Base-by-base conservation (phyloP, 2,888 invertebrate species). In the Timema cristinae region DNA sequence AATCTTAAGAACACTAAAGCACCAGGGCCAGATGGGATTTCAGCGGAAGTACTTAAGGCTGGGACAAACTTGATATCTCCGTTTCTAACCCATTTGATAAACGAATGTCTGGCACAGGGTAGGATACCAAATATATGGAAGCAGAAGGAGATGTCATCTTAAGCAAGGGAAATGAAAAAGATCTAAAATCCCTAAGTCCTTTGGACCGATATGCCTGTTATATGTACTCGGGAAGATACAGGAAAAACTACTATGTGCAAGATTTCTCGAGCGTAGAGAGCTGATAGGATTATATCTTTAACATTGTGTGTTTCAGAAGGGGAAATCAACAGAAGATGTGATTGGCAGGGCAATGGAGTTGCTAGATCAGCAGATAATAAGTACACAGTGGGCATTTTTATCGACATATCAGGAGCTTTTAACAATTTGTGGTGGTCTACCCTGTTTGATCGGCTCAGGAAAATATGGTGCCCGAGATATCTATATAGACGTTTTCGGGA, bases 331-430 rank as follows among this genome's bases (percentile, higher is more conserved):
- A 6, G 50, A 67, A 67, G 50, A 67, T 50, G 67, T 50, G 0
- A 67, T 49, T 9, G 13, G 49, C 50, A 5, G 6, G 16, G 49
- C 15, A 67, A 9, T 67, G n/a, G 50, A 67, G 11, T 50, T 9
- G 2, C 1, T 67, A 1, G 13, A 67, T 4, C 6, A 48, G 49
- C 67, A 15, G 6, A 15, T 2, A 8, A 8, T n/a, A 67, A 67
- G 13, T 67, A 67, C 8, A 16, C 50, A 11, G 9, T 67, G 13
- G 47, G 9, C 4, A 67, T 67, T 15, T 49, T 67, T 49, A 67
- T 67, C 16, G 49, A 67, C 15, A 67, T 67, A n/a, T 49, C 67
- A 2, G 67, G 10, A 2, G 50, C 67, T 7, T 50, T 67, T 49
- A 15, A 50, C 15, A 50, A 67, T 67, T 0, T 67, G 1, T 67